Base-by-base conservation (phyloP, 1,140 invertebrate species). In the Zaprionus ornatus region DNA sequence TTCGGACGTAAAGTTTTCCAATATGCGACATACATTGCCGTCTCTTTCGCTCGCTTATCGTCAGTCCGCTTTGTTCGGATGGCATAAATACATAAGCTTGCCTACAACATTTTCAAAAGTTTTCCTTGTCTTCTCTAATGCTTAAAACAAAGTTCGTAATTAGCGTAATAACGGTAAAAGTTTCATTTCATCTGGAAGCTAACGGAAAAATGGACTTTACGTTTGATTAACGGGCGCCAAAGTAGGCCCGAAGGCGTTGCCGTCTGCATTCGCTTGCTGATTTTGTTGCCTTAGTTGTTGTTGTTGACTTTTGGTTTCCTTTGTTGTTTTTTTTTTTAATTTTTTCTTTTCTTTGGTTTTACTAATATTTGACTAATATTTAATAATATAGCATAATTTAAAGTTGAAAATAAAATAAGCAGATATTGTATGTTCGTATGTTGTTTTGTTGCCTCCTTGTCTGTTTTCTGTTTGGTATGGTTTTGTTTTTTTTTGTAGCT, bases 371-470 rank as follows among this genome's bases (percentile, higher is more conserved):
- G 77, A 85, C 82, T 84, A 84, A 85, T 85, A 78, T 85, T 82
- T 82, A 75, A 86, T 85, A 79, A 85, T 85, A 85, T 82, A 85
- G 82, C 82, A 79, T 85, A 85, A 85, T 85, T 86, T 75, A 86
- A 87, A 82, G 83, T 82, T 80, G 67, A 86, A 83, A 88, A 87
- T 77, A 87, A 87, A 87, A 81, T 91, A 79, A 91, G 83, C 73
- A 83, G 80, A 79, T 84, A 87, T 91, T 84, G 81, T 91, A 77
- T 91, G 80, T 82, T 76, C 65, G 54, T 74, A 61, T 79, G 62
- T 77, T 76, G 45, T 72, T 23, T 59, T 67, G 63, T 85, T 82
- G 65, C 69, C 73, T 79, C 67, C 68, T 60, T 77, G 74, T 82
- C 59, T 81, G 60, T 79, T 71, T 74, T 37, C 45, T 80, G 55